These are phyloP conservation scores for Eumeta japonica DNA, from an alignment of 1,140 invertebrate genomes.

Conservation along the genomic window DNA sequence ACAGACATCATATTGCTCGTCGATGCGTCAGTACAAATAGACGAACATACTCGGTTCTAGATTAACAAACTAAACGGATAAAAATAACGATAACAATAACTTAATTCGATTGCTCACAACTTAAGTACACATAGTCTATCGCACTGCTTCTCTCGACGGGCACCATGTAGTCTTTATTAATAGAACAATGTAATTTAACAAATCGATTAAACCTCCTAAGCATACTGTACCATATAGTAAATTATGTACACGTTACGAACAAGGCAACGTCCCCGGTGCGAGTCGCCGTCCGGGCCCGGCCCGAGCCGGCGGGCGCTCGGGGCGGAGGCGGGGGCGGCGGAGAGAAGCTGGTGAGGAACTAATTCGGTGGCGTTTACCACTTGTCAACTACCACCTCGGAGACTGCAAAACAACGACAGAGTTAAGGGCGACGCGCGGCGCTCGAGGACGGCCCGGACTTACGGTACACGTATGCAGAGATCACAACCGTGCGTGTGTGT, in stretches of 20 bases:
- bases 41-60: slow-evolving; percentile 47
- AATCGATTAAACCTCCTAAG: slow-evolving; percentile 55
- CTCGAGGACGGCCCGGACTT: slow-evolving; percentile 43
- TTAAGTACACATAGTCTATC: slow-evolving; percentile 57
- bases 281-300: slow-evolving; percentile 16
- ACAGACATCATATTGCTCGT: slow-evolving; percentile 56
- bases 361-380: slow-evolving; percentile 56
- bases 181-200: slow-evolving; percentile 53
- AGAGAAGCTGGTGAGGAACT: slow-evolving; percentile 53
- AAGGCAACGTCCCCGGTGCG: slow-evolving; percentile 42
- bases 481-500: slow-evolving; percentile 52
- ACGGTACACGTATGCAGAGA: slow-evolving; percentile 37
- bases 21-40: slow-evolving; percentile 54
- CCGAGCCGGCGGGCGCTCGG: slow-evolving; percentile 11
- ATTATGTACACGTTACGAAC: slow-evolving; percentile 56
- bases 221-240: slow-evolving; percentile 52
- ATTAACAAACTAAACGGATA: slow-evolving; percentile 47
- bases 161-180: slow-evolving; percentile 55
- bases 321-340: slow-evolving; percentile 47
- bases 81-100: slow-evolving; percentile 56
- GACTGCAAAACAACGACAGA: slow-evolving; percentile 61
- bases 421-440: slow-evolving; percentile 39
- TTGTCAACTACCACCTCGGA: slow-evolving; percentile 61
- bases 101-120: slow-evolving; percentile 52
- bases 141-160: slow-evolving; percentile 55